These are phyloP conservation scores for Brotula barbata DNA, from an alignment of 2,797 vertebrate genomes.

Conservation along the genomic window DNA sequence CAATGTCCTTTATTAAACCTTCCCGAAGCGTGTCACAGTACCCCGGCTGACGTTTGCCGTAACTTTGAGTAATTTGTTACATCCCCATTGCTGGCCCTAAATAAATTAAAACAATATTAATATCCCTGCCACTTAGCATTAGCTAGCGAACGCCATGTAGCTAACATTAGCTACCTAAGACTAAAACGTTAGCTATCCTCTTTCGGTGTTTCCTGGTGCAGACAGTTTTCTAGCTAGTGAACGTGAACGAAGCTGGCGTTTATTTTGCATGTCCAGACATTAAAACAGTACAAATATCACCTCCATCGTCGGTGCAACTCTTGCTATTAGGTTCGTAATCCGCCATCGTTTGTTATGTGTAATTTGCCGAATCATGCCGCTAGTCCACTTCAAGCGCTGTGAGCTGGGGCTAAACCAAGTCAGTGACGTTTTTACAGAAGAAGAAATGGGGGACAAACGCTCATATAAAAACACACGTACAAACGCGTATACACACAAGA, in stretches of 20 bases:
- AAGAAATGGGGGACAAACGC: constrained; percentile 15
- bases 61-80: too few species aligned
- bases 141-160: constrained; percentile 13
- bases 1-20: too few species aligned
- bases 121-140: constrained; percentile 24
- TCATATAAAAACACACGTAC: too few species aligned
- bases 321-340: constrained; percentile 57
- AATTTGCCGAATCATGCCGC: background rate
- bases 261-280: constrained; percentile 9
- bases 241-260: background rate
- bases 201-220: background rate
- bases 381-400: constrained; percentile 25
- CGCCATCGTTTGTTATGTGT: constrained; percentile 64
- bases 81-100: too few species aligned
- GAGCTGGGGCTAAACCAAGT: background rate
- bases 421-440: background rate
- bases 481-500: too few species aligned
- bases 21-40: too few species aligned
- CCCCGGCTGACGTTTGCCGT: too few species aligned
- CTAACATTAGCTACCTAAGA: constrained; percentile 31
- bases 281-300: constrained; percentile 76
- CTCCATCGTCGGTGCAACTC: constrained; percentile 67
- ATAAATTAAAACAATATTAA: background rate
- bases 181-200: background rate
- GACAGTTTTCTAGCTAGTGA: background rate